Conservation (phyloP, 2,888 invertebrate species). For the Agriotes lineatus region DNA sequence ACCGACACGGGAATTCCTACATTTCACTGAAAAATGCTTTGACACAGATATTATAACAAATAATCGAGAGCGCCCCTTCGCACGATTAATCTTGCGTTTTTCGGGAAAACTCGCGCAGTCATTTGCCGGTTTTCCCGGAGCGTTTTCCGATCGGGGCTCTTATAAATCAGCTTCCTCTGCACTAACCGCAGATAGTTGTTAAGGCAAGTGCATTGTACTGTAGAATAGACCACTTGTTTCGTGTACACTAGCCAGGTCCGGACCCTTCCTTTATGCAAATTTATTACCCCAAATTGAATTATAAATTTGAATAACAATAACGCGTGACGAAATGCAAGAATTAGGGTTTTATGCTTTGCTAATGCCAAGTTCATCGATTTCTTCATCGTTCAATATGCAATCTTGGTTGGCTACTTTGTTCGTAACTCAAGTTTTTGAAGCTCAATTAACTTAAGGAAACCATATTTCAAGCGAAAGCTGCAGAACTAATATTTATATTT, state of each 20-base stretch:
- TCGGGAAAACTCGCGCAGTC: background rate
- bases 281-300: slow-evolving; percentile 67
- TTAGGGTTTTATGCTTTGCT: slow-evolving; percentile 64
- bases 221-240: slow-evolving; percentile 45
- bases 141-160: no score
- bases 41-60: slow-evolving; percentile 21
- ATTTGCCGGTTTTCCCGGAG: no score
- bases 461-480: no score
- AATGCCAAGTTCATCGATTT: slow-evolving; percentile 52
- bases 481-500: no score
- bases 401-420: no score
- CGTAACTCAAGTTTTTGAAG: no score
- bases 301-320: slow-evolving; percentile 68
- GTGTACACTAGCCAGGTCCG: slow-evolving; percentile 50
- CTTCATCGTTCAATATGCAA: no score
- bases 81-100: background rate
- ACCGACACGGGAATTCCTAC: slow-evolving; percentile 44
- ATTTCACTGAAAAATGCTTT: slow-evolving; percentile 33
- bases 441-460: no score
- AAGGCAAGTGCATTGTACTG: slow-evolving; percentile 32
- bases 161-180: background rate
- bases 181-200: slow-evolving; percentile 31
- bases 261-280: slow-evolving; percentile 66
- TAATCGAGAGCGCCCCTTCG: background rate
- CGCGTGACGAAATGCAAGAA: slow-evolving; percentile 64